phyloP scores from a whole-genome alignment of 1,140 invertebrate genomes.

The Diuraphis noxia region DNA sequence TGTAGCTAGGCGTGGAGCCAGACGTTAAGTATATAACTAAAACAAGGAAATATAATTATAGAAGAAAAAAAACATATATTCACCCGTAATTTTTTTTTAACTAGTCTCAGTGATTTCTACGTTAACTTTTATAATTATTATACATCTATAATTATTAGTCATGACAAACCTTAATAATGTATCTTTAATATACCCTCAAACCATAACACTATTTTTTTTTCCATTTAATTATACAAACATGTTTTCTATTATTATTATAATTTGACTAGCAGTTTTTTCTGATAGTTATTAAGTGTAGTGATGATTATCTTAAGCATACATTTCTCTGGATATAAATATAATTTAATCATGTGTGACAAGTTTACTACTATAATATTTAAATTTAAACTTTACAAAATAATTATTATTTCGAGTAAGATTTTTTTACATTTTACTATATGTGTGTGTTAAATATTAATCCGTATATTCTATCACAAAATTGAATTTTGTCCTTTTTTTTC shows the following conservation, averaged over 20 bases:
- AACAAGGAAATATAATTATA: background rate
- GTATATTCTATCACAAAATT: background rate
- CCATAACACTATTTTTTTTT: background rate
- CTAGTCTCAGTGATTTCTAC: background rate
- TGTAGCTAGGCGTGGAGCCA: background rate
- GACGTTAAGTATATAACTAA: background rate
- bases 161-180: conserved; percentile 1
- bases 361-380: conserved; percentile 1
- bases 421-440: background rate
- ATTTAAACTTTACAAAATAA: conserved; percentile 5
- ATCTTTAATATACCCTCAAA: background rate
- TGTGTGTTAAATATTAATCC: conserved; percentile 7
- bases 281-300: conserved; percentile 1
- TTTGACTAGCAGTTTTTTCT: background rate
- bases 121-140: background rate
- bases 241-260: background rate
- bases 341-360: background rate
- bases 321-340: background rate
- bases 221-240: background rate
- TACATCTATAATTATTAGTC: background rate
- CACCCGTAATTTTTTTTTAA: background rate
- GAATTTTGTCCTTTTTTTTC: background rate
- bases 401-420: conserved; percentile 2
- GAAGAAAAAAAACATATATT: background rate
- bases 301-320: background rate